Evolutionary conservation across 2,888 invertebrate genomes (phyloP).

Genomic region (Melinopterus prodromus): DNA sequence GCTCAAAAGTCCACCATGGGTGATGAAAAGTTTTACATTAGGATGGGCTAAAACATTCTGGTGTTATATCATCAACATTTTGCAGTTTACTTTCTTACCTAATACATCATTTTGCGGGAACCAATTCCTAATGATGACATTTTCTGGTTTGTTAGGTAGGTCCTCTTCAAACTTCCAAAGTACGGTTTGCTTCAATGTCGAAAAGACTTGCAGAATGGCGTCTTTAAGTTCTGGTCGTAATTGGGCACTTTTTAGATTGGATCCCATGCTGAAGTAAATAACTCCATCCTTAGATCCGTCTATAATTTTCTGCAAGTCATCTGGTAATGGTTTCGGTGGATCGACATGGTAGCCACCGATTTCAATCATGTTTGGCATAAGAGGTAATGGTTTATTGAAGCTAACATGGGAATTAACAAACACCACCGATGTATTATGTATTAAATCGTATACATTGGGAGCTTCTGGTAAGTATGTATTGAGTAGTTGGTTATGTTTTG

Average conservation of each 20-base stretch:
- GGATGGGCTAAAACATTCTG: slow-evolving; percentile 38
- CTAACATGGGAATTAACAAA: slow-evolving; percentile 61
- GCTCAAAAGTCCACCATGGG: slow-evolving; percentile 45
- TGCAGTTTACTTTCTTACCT: slow-evolving; percentile 34
- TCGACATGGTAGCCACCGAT: slow-evolving; percentile 65
- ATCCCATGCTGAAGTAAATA: slow-evolving; percentile 69
- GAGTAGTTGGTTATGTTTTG: slow-evolving; percentile 46
- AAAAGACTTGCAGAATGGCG: slow-evolving; percentile 66
- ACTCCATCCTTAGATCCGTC: slow-evolving; percentile 65
- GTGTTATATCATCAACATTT: slow-evolving; percentile 5
- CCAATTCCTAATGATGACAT: slow-evolving; percentile 60
- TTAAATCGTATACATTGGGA: slow-evolving; percentile 45
- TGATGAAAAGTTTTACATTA: slow-evolving; percentile 45
- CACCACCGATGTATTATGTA: slow-evolving; percentile 49
- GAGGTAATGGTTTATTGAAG: slow-evolving; percentile 61
- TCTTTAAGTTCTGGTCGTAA: slow-evolving; percentile 63
- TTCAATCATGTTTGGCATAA: slow-evolving; percentile 65
- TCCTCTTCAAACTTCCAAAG: slow-evolving; percentile 65
- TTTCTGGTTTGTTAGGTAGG: slow-evolving; percentile 54
- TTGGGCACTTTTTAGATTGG: slow-evolving; percentile 66
- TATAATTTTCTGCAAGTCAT: slow-evolving; percentile 63
- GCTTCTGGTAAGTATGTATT: slow-evolving; percentile 50
- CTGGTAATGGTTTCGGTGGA: slow-evolving; percentile 46
- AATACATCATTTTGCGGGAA: slow-evolving; percentile 57
- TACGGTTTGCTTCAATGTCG: slow-evolving; percentile 64